These are phyloP conservation scores for Ptychobarbus kaznakovi DNA, from an alignment of 2,797 vertebrate genomes.

Conservation along the genomic window DNA sequence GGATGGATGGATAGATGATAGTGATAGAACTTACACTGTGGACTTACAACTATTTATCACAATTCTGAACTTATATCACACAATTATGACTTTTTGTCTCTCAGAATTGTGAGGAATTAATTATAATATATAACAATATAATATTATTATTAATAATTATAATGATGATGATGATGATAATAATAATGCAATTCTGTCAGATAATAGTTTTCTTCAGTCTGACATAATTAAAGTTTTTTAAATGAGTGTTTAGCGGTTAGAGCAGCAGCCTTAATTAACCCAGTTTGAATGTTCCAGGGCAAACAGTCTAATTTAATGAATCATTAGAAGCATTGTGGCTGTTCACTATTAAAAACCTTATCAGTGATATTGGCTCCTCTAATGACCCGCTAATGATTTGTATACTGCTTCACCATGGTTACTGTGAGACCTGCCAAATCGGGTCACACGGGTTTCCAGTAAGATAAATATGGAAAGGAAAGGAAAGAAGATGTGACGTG, in stretches of 20 bases:
- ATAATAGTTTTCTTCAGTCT: neutral
- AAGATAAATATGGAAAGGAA: neutral
- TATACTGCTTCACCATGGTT: constrained; percentile 47
- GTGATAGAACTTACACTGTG: too few relatives aligned
- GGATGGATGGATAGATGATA: too few relatives aligned
- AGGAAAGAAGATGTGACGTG: too few relatives aligned
- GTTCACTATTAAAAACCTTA: constrained; percentile 49
- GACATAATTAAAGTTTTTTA: neutral
- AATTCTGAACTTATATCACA: too few relatives aligned
- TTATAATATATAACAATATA: too few relatives aligned
- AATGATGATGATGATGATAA: neutral
- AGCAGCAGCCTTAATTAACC: constrained; percentile 4
- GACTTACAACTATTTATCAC: too few relatives aligned
- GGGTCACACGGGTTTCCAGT: neutral
- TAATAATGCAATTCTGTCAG: neutral
- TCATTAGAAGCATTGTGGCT: neutral
- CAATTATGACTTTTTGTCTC: too few relatives aligned
- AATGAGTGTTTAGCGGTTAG: constrained; percentile 3
- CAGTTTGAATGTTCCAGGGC: constrained; percentile 12
- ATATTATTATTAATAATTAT: too few relatives aligned
- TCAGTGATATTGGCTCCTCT: constrained; percentile 65
- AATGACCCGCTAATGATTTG: constrained; percentile 61
- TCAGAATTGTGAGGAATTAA: too few relatives aligned
- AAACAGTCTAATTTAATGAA: constrained; percentile 10
- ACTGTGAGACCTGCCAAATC: constrained; percentile 29